phyloP scores from a whole-genome alignment of 1,140 invertebrate genomes.

The Heliconius himera region DNA sequence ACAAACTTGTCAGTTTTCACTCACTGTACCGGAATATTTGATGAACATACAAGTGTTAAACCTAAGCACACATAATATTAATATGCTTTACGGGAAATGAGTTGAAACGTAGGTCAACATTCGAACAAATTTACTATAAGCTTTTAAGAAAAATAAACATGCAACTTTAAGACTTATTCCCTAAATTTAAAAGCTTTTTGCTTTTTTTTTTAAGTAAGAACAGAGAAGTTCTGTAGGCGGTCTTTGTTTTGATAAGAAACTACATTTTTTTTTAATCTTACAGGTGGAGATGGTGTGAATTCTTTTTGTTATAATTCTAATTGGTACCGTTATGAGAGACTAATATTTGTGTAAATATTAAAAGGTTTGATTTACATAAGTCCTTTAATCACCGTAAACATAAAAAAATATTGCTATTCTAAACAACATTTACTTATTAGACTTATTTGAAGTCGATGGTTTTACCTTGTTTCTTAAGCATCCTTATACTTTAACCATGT shows the following conservation, averaged over 20 bases:
- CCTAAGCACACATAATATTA: constrained; percentile 66
- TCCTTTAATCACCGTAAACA: not conserved
- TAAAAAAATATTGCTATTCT: not conserved
- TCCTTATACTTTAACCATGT: no score
- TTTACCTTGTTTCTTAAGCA: no score
- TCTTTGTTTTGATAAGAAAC: constrained; percentile 61
- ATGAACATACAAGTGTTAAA: constrained; percentile 58
- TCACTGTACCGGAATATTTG: constrained; percentile 58
- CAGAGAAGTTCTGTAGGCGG: constrained; percentile 51
- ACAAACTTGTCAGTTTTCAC: constrained; percentile 35
- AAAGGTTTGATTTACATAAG: constrained; percentile 11
- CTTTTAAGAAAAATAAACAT: not conserved
- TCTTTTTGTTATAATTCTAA: constrained; percentile 29
- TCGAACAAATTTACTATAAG: constrained; percentile 40
- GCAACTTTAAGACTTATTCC: constrained; percentile 36
- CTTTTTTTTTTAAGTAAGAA: not conserved
- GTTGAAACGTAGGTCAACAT: constrained; percentile 66
- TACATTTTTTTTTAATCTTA: constrained; percentile 27
- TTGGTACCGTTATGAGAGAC: constrained; percentile 24
- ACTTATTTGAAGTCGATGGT: no score
- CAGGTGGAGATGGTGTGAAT: constrained; percentile 34
- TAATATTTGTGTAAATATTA: constrained; percentile 19
- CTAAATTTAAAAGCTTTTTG: not conserved
- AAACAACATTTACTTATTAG: no score
- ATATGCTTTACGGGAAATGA: constrained; percentile 70